A percentile compares a stretch with the other conserved stretches of the same genome.
Conservation (phyloP, 2,113 vertebrate species). For the Gobiocypris rarus region DNA sequence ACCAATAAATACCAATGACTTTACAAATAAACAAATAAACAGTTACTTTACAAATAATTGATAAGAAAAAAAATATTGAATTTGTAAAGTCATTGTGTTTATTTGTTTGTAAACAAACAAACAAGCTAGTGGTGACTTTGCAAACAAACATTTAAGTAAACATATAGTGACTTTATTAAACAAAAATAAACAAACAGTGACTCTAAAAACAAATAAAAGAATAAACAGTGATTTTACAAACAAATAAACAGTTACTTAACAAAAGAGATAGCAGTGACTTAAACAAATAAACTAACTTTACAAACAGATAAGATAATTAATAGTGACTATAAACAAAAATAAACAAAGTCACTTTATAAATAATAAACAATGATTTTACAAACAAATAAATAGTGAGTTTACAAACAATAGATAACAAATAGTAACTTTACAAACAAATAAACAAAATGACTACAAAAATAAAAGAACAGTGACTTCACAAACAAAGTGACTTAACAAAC, state of each 20-base stretch:
- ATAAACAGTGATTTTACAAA: neutral
- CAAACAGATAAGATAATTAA: no score
- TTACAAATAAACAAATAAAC: no score
- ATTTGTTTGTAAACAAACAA: no score
- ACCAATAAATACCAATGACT: no score
- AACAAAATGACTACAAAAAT: neutral
- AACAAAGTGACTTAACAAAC: neutral
- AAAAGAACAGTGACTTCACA: neutral
- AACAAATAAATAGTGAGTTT: no score
- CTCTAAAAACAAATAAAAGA: neutral
- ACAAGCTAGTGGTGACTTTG: neutral
- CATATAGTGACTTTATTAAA: neutral
- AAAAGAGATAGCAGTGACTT: neutral
- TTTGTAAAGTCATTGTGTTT: no score
- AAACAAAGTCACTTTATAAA: no score
- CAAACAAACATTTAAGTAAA: neutral
- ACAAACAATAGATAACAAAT: neutral
- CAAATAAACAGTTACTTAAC: neutral
- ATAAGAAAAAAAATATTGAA: no score
- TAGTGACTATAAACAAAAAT: no score
- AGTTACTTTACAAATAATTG: no score
- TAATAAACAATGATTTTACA: neutral
- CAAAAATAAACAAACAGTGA: accelerated
- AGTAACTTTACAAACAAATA: no score
- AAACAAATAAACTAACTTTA: neutral